Percentiles rank a stretch among this genome's conserved stretches.
These are phyloP conservation scores for Elegia similella DNA, from an alignment of 2,888 invertebrate genomes.

Conservation along the genomic window DNA sequence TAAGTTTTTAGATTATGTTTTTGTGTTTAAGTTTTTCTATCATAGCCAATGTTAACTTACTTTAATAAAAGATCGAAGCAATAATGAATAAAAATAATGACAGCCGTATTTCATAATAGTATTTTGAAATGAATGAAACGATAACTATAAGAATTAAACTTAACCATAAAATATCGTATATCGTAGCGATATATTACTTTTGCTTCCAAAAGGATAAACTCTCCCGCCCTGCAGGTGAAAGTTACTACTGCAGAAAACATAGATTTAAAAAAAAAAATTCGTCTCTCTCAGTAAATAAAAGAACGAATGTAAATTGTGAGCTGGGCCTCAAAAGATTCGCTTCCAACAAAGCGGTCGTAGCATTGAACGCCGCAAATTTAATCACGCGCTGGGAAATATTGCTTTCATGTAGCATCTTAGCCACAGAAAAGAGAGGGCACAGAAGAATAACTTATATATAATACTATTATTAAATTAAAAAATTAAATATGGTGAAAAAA, in stretches of 20 bases:
- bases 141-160: too few relatives aligned
- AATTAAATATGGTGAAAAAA: too few relatives aligned
- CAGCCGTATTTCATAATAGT: too few relatives aligned
- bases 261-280: too few relatives aligned
- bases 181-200: background rate
- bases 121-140: too few relatives aligned
- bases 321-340: constrained; percentile 32
- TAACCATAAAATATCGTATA: background rate
- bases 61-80: too few relatives aligned
- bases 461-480: too few relatives aligned
- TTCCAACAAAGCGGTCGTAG: constrained; percentile 38
- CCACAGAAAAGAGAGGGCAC: constrained; percentile 32
- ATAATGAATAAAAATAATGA: too few relatives aligned
- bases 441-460: background rate
- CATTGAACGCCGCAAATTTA: constrained; percentile 60
- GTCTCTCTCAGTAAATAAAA: too few relatives aligned
- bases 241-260: constrained; percentile 4
- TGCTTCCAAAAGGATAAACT: background rate
- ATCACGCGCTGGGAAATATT: constrained; percentile 57
- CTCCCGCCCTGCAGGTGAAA: constrained; percentile 1
- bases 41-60: too few relatives aligned
- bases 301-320: constrained; percentile 9
- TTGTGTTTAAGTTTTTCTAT: too few relatives aligned
- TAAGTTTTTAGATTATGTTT: too few relatives aligned
- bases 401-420: constrained; percentile 46